Evolutionary conservation across 2,113 vertebrate genomes (phyloP), one percentile per base, ranked within the genome.

Genomic region (Callionymus lyra): DNA sequence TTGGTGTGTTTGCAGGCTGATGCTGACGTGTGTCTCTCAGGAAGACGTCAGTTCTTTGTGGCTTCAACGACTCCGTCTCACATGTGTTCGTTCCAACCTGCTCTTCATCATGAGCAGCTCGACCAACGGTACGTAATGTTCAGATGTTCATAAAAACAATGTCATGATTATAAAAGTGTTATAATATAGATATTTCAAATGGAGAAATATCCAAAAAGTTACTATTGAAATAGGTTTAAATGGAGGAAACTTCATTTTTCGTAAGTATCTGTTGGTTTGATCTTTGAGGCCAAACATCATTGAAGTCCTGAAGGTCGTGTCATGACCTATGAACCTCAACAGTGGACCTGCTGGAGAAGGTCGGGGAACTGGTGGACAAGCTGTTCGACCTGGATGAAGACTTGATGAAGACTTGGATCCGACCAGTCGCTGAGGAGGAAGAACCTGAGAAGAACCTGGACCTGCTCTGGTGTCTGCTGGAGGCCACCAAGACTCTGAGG

Each of bases 71-170:
- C 76, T 59, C 41, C 84, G 88, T 47, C 81, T 86, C 40, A 74
- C 61, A 0, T 85, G 85, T 0, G 79, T 93, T 27, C 81, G 73
- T 31, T 70, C 84, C 60, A 92, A 79, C 54, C 74, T 97, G 16
- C 92, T 90, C 56, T 99, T 99, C 82, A 93, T 99, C 80, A 97
- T 99, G 92, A 85, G 80, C 75, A 97, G 93, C 69, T 99, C 94
- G 38, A 99, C 91, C 39, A 97, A 92, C 39, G 85, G 95, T 98
- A 80, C 72, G 38, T 19, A 14, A 13, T 11, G 50, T 71, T 66
- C 27, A 43, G 11, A 44, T 1, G 10, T 14, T 43, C 13, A 17
- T 31, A n/a, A n/a, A n/a, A n/a, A n/a, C n/a, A n/a, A n/a, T n/a
- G n/a, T n/a, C n/a, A n/a, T n/a, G n/a, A n/a, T n/a, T n/a, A n/a